Evolutionary conservation across 1,140 invertebrate genomes (phyloP).

Genomic region (Drosophila arawakana): DNA sequence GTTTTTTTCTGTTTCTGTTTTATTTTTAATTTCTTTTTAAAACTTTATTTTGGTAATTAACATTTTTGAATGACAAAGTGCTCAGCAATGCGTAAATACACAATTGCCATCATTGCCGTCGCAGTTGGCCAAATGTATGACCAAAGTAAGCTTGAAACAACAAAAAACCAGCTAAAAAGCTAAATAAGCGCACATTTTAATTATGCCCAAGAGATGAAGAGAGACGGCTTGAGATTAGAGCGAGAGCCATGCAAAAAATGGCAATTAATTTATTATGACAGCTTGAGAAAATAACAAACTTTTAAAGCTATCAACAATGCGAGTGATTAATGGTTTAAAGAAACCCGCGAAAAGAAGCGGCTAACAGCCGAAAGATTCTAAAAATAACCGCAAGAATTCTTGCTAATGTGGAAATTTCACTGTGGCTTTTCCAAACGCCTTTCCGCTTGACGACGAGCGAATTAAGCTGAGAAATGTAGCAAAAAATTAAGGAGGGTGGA

Average conservation of each 20-base stretch:
- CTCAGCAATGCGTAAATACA: slow-evolving; percentile 82
- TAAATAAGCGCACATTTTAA: slow-evolving; percentile 39
- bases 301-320: slow-evolving; percentile 29
- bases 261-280: slow-evolving; percentile 51
- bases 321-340: slow-evolving; percentile 53
- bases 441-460: slow-evolving; percentile 38
- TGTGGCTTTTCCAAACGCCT: slow-evolving; percentile 21
- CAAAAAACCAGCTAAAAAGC: slow-evolving; percentile 13
- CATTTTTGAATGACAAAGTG: slow-evolving; percentile 76
- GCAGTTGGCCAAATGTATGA: slow-evolving; percentile 50
- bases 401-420: slow-evolving; percentile 32
- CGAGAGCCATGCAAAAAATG: not conserved
- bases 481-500: slow-evolving; percentile 6
- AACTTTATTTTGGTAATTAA: slow-evolving; percentile 37
- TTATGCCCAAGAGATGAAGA: slow-evolving; percentile 17
- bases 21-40: no score
- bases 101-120: slow-evolving; percentile 62
- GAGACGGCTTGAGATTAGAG: slow-evolving; percentile 6
- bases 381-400: slow-evolving; percentile 24
- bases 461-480: slow-evolving; percentile 58
- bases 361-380: slow-evolving; percentile 4
- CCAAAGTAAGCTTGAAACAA: slow-evolving; percentile 34
- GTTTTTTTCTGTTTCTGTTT: no score
- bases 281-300: slow-evolving; percentile 40
- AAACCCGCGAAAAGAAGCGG: not conserved